A percentile compares a stretch with the other conserved stretches of the same genome.
Conservation (phyloP, 2,888 invertebrate species). For the Amiota communis region DNA sequence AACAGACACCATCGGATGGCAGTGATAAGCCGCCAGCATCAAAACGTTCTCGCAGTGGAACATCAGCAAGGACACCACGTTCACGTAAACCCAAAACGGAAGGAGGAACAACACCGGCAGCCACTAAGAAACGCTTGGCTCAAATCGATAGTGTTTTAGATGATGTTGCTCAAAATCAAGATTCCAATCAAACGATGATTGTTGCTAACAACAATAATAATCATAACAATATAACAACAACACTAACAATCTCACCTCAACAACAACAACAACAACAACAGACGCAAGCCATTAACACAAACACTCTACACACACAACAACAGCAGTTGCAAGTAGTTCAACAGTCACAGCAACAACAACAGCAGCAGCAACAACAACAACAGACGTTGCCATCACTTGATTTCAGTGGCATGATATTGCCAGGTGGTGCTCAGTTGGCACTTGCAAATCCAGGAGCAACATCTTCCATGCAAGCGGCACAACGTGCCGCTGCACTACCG, state of each 20-base stretch:
- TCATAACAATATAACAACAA: constrained; percentile 35
- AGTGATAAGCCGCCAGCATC: constrained; percentile 44
- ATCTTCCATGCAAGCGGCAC: constrained; percentile 58
- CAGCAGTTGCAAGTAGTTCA: constrained; percentile 30
- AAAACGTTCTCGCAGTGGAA: constrained; percentile 50
- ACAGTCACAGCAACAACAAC: constrained; percentile 30
- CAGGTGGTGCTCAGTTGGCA: constrained; percentile 69
- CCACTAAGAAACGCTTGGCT: constrained; percentile 64
- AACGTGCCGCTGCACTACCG: constrained; percentile 51
- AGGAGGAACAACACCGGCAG: constrained; percentile 47
- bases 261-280: constrained; percentile 46
- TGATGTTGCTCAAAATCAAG: constrained; percentile 63
- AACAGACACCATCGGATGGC: constrained; percentile 38
- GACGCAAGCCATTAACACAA: constrained; percentile 50
- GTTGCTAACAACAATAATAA: constrained; percentile 30
- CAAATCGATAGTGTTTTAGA: constrained; percentile 69
- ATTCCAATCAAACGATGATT: constrained; percentile 45
- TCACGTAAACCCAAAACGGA: constrained; percentile 56
- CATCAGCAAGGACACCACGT: constrained; percentile 59
- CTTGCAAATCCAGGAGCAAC: constrained; percentile 68
- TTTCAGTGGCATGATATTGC: constrained; percentile 71
- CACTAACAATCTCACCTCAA: constrained; percentile 44
- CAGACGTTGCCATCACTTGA: constrained; percentile 69
- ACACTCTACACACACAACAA: constrained; percentile 26
- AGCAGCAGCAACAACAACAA: constrained; percentile 40